These are phyloP conservation scores for Carlito syrichta DNA, from an alignment of 2,113 vertebrate species.

Conservation along the genomic window DNA sequence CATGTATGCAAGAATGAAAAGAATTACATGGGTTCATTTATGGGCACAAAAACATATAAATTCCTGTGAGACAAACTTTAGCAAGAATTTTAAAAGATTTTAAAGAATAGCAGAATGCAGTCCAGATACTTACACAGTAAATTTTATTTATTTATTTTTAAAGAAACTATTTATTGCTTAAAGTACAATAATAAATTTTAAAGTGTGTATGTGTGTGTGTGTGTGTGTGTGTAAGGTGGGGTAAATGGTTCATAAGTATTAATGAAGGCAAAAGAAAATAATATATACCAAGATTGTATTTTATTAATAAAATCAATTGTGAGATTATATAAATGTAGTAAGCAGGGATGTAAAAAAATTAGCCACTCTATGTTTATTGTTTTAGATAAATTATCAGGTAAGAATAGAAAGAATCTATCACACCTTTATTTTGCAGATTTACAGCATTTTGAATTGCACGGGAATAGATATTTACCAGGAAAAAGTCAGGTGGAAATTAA, in stretches of 20 bases:
- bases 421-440: not conserved
- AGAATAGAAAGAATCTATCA: not conserved
- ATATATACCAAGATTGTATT: not conserved
- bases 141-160: no score
- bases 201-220: not conserved
- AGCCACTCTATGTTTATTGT: not conserved
- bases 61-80: not conserved
- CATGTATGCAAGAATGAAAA: not conserved
- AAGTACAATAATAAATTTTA: no score
- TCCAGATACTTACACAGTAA: not conserved
- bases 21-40: not conserved
- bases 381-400: not conserved
- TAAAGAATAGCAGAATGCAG: not conserved
- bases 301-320: not conserved
- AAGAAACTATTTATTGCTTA: no score
- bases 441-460: not conserved
- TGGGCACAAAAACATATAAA: not conserved
- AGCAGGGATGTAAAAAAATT: not conserved
- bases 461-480: not conserved
- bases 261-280: not conserved
- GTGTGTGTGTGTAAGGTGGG: not conserved
- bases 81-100: not conserved
- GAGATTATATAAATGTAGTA: not conserved
- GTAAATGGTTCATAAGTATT: not conserved
- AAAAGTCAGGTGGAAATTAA: not conserved